Percentiles rank a stretch among this genome's conserved stretches.
These are phyloP conservation scores for Megathymus violae DNA, from an alignment of 1,140 invertebrate species.

Conservation along the genomic window DNA sequence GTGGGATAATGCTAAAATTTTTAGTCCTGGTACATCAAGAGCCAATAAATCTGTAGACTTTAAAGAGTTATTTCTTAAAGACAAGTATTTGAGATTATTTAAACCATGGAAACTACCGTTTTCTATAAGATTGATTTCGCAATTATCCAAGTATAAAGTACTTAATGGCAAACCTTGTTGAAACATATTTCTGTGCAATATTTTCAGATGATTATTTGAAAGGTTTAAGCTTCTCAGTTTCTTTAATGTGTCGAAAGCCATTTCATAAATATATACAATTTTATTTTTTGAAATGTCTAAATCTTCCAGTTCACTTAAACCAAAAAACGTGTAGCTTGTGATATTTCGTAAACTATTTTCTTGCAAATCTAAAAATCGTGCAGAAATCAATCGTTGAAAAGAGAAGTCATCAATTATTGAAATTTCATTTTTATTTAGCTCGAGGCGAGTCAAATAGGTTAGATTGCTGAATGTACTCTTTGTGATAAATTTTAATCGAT, in stretches of 20 bases:
- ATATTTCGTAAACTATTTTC: conserved; percentile 78
- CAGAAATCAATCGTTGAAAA: conserved; percentile 65
- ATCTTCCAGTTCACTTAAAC: conserved; percentile 88
- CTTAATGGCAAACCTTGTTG: conserved; percentile 85
- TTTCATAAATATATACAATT: conserved; percentile 85
- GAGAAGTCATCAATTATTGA: conserved; percentile 74
- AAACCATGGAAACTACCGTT: conserved; percentile 85
- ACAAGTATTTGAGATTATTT: conserved; percentile 85
- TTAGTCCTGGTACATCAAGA: conserved; percentile 89
- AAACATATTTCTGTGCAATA: conserved; percentile 86
- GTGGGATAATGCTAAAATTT: conserved; percentile 67
- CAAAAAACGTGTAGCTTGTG: conserved; percentile 85
- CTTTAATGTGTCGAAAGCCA: conserved; percentile 86
- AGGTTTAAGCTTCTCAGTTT: conserved; percentile 87
- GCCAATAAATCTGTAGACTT: conserved; percentile 86
- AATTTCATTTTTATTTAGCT: conserved; percentile 68
- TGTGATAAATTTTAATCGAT: conserved; percentile 69
- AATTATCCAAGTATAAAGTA: conserved; percentile 85
- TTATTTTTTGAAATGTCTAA: conserved; percentile 87
- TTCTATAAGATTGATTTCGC: conserved; percentile 85
- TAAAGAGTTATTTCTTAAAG: conserved; percentile 88
- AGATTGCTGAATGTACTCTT: conserved; percentile 69
- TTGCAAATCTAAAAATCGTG: conserved; percentile 73
- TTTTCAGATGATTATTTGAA: conserved; percentile 86
- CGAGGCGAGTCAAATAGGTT: conserved; percentile 61